phyloP scores from a whole-genome alignment of 2,797 vertebrate genomes.

The Epinephelus coioides region DNA sequence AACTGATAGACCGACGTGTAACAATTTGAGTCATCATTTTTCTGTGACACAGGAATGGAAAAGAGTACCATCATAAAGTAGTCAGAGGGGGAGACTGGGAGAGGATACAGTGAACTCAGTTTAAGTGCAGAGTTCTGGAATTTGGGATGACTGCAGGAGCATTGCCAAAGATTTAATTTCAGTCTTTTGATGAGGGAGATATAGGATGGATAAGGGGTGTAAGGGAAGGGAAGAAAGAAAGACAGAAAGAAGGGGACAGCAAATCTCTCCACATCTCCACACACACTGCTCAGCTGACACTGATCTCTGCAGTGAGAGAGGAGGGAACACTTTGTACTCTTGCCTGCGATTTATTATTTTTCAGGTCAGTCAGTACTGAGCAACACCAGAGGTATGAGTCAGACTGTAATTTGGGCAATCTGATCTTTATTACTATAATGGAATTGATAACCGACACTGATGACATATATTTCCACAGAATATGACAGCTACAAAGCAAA shows the following conservation, averaged over 20 bases:
- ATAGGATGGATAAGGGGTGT: neutral
- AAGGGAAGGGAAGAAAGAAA: neutral
- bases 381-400: slow-evolving; percentile 8
- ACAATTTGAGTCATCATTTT: slow-evolving; percentile 13
- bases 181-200: slow-evolving; percentile 44
- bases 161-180: slow-evolving; percentile 53
- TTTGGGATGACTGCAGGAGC: slow-evolving; percentile 54
- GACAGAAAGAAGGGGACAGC: neutral
- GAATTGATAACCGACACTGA: neutral
- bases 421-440: neutral
- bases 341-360: slow-evolving; percentile 8
- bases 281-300: slow-evolving; percentile 32
- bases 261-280: slow-evolving; percentile 31
- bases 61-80: slow-evolving; percentile 3
- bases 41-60: slow-evolving; percentile 7
- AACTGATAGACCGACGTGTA: no score
- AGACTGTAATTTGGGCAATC: neutral
- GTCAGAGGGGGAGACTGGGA: neutral
- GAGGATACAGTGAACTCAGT: slow-evolving; percentile 28
- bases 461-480: neutral
- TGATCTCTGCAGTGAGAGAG: slow-evolving; percentile 22
- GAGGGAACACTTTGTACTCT: slow-evolving; percentile 35
- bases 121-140: slow-evolving; percentile 34
- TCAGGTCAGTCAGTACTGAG: slow-evolving; percentile 23
- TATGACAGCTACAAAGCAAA: neutral